phyloP scores from a whole-genome alignment of 2,113 vertebrate species.

The Neodontobutis hainanensis region DNA sequence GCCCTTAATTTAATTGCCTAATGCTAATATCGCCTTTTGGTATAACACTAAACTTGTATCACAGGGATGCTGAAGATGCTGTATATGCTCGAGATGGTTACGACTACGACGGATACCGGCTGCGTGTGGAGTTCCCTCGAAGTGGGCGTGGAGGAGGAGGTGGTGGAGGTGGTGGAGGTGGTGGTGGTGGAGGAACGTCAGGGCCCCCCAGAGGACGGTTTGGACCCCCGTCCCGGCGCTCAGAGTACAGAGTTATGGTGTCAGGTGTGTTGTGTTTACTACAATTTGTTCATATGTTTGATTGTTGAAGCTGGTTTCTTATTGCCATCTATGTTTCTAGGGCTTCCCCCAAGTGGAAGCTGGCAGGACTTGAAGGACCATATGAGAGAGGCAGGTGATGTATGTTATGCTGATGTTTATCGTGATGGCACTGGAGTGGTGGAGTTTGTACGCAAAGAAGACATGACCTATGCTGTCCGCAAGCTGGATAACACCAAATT shows the following conservation, averaged over 20 bases:
- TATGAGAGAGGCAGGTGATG: slow-evolving; percentile 85
- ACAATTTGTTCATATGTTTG: neutral
- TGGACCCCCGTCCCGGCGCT: slow-evolving; percentile 86
- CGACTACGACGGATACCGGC: slow-evolving; percentile 83
- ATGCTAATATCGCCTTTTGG: too few relatives aligned
- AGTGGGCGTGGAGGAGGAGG: slow-evolving; percentile 61
- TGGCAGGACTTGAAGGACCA: slow-evolving; percentile 93
- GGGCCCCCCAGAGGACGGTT: slow-evolving; percentile 79
- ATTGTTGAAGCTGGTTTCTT: neutral
- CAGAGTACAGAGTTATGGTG: slow-evolving; percentile 90
- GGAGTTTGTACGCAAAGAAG: slow-evolving; percentile 89
- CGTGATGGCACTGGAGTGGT: slow-evolving; percentile 85
- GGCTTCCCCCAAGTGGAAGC: slow-evolving; percentile 86
- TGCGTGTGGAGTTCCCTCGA: slow-evolving; percentile 88
- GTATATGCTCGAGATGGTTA: slow-evolving; percentile 84
- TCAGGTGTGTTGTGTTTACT: slow-evolving; percentile 77
- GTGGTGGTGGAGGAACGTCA: slow-evolving; percentile 52
- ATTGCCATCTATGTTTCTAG: slow-evolving; percentile 34
- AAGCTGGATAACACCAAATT: slow-evolving; percentile 89
- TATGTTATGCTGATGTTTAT: slow-evolving; percentile 87
- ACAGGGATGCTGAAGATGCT: slow-evolving; percentile 87
- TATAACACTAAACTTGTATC: neutral
- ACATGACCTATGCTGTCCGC: slow-evolving; percentile 85
- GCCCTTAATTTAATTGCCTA: too few relatives aligned
- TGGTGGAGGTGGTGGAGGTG: slow-evolving; percentile 70